Evolutionary conservation across 2,888 invertebrate genomes (phyloP).

Genomic region (Chrysodeixis includens): DNA sequence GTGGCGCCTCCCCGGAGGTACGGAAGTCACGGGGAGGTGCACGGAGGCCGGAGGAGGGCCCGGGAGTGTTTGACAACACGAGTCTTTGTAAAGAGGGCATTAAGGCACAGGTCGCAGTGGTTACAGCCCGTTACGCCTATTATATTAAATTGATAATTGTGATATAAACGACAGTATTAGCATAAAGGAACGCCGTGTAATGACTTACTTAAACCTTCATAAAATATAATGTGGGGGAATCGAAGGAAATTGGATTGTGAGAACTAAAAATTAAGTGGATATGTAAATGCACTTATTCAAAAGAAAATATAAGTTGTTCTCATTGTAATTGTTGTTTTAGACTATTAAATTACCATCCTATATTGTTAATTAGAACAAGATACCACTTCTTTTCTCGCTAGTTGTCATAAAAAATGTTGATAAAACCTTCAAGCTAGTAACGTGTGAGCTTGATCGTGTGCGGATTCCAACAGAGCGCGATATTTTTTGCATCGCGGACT

Average conservation of each 20-base stretch:
- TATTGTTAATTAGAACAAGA: no score
- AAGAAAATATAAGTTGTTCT: no score
- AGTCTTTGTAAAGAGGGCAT: slow-evolving; percentile 22
- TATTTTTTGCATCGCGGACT: slow-evolving; percentile 15
- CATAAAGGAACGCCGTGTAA: neutral
- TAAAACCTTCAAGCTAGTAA: neutral
- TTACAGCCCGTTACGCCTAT: slow-evolving; percentile 13
- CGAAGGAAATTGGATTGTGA: neutral
- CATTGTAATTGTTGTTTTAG: no score
- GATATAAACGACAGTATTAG: slow-evolving; percentile 6
- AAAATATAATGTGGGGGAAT: neutral
- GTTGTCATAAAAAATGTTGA: neutral
- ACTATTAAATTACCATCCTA: no score
- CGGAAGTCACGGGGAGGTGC: no score
- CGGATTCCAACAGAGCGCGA: neutral
- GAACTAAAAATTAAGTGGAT: neutral
- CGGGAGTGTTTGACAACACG: neutral
- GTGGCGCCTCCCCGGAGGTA: slow-evolving; percentile 12
- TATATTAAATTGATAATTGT: slow-evolving; percentile 19
- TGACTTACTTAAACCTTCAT: neutral
- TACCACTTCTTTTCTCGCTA: neutral
- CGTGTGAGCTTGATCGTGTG: neutral
- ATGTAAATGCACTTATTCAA: no score
- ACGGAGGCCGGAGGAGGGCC: slow-evolving; percentile 7
- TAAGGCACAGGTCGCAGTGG: slow-evolving; percentile 28